Conservation (phyloP, 2,888 invertebrate genomes). For the Myathropa florea region DNA sequence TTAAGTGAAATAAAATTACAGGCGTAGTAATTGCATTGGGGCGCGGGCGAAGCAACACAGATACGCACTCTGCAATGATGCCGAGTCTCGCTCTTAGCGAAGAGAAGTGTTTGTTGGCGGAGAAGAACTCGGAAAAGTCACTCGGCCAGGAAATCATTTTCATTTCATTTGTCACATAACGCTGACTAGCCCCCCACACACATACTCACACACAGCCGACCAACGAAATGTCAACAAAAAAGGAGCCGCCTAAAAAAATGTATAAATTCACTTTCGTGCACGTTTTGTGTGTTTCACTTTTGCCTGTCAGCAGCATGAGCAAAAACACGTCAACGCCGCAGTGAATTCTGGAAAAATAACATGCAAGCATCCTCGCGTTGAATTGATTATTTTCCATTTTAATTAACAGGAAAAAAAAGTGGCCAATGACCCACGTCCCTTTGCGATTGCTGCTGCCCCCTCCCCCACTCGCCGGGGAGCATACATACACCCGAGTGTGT, state of each 20-base stretch:
- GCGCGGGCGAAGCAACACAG: not conserved
- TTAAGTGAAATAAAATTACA: not conserved
- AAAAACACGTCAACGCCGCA: conserved; percentile 14
- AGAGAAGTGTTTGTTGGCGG: not conserved
- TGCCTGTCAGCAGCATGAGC: conserved; percentile 21
- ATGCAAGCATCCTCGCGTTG: conserved; percentile 44
- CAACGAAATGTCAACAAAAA: conserved; percentile 6
- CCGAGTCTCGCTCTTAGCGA: not conserved
- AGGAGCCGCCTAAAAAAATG: conserved; percentile 51
- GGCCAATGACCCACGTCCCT: conserved; percentile 66
- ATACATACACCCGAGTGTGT: too few species aligned
- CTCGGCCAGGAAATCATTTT: conserved; percentile 46
- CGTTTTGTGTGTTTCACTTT: conserved; percentile 57
- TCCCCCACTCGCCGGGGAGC: conserved; percentile 44
- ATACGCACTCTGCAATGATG: not conserved
- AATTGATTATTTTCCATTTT: conserved; percentile 71
- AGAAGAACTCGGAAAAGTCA: not conserved
- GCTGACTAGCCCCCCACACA: conserved; percentile 22
- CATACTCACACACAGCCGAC: conserved; percentile 1
- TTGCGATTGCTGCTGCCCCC: not conserved
- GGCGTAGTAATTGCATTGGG: not conserved
- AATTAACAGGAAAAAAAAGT: conserved; percentile 56
- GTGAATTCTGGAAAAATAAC: conserved; percentile 32
- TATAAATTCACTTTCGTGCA: conserved; percentile 66
- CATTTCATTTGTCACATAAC: conserved; percentile 54